These are phyloP conservation scores for Zaprionus obscuricornis DNA, from an alignment of 2,888 invertebrate genomes.

Conservation along the genomic window DNA sequence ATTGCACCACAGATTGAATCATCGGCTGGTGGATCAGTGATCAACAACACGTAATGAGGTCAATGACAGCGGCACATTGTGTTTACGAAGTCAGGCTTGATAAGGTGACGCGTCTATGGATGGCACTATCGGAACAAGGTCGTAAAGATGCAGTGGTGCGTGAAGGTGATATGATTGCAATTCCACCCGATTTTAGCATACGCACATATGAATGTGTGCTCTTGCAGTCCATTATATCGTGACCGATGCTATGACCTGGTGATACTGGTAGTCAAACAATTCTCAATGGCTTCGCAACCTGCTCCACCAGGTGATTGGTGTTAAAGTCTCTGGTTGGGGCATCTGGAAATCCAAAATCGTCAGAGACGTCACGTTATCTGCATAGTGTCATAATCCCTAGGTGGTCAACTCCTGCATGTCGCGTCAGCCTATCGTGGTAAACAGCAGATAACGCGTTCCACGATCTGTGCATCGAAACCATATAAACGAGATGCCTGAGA, in stretches of 20 bases:
- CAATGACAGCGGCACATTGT: constrained; percentile 73
- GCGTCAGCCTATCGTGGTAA: constrained; percentile 33
- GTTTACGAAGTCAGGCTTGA: constrained; percentile 25
- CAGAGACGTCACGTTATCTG: constrained; percentile 43
- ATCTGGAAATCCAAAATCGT: constrained; percentile 15
- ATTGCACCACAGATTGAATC: constrained; percentile 38
- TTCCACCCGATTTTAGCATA: constrained; percentile 53
- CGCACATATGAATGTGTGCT: constrained; percentile 60
- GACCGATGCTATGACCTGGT: constrained; percentile 39
- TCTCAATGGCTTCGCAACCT: constrained; percentile 38
- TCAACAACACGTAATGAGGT: too few species aligned
- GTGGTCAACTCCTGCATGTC: constrained; percentile 47
- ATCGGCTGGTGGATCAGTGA: too few species aligned
- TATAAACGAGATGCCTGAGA: constrained; percentile 75
- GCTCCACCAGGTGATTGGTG: constrained; percentile 51
- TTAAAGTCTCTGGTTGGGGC: constrained; percentile 69
- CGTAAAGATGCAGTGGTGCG: constrained; percentile 29
- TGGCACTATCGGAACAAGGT: constrained; percentile 50
- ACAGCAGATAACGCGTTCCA: constrained; percentile 62
- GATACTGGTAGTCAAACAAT: constrained; percentile 65
- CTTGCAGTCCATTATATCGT: constrained; percentile 64
- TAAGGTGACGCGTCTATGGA: constrained; percentile 49
- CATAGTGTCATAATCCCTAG: constrained; percentile 55
- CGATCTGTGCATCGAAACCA: constrained; percentile 73
- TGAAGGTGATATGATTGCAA: constrained; percentile 29